phyloP scores from a whole-genome alignment of 2,888 invertebrate species.

The Ochropacha duplaris region DNA sequence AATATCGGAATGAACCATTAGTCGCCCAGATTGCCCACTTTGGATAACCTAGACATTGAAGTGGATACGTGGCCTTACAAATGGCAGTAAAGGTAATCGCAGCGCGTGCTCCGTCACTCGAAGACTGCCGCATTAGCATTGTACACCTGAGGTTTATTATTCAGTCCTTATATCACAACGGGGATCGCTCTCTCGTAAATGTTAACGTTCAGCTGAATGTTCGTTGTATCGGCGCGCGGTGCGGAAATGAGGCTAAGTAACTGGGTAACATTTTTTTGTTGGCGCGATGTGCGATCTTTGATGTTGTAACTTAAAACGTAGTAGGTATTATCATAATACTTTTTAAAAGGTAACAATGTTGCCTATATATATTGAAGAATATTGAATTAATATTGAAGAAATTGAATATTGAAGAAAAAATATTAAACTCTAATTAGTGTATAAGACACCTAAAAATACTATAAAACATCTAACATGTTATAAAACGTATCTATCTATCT shows the following conservation, averaged over 20 bases:
- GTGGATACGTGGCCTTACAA: conserved; percentile 1
- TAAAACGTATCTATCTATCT: no score
- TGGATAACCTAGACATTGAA: not conserved
- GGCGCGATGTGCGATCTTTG: not conserved
- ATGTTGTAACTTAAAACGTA: not conserved
- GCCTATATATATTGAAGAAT: no score
- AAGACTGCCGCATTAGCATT: conserved; percentile 35
- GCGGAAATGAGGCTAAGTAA: not conserved
- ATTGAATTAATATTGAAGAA: no score
- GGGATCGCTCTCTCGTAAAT: conserved; percentile 39
- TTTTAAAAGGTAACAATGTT: no score
- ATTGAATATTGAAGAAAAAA: no score
- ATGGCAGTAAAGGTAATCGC: conserved; percentile 17
- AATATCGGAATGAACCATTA: no score
- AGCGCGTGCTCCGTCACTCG: conserved; percentile 19
- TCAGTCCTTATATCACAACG: conserved; percentile 39
- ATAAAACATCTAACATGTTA: no score
- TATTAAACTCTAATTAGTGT: no score
- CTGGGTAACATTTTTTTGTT: not conserved
- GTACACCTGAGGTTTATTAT: conserved; percentile 46
- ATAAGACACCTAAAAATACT: no score
- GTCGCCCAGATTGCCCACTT: no score
- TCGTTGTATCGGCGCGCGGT: conserved; percentile 16
- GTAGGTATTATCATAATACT: no score
- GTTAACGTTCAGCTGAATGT: conserved; percentile 28